These are phyloP conservation scores for Dastarcus helophoroides DNA, from an alignment of 2,888 invertebrate genomes.

Conservation along the genomic window DNA sequence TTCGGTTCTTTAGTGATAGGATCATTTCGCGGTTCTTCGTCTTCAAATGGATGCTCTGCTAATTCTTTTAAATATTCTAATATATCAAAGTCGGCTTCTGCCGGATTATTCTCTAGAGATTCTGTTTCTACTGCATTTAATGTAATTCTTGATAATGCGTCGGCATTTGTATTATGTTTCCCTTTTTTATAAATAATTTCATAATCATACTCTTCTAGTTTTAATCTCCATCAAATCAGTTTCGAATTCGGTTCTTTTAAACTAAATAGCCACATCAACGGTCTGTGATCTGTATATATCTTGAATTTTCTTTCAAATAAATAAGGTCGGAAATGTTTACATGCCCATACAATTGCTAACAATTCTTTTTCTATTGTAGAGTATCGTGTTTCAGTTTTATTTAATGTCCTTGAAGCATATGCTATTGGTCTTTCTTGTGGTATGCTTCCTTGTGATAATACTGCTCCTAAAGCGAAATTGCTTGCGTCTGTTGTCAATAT, in stretches of 20 bases:
- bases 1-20: no score
- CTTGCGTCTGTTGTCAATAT: conserved; percentile 12
- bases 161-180: conserved; percentile 14
- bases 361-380: conserved; percentile 14
- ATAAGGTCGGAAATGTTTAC: conserved; percentile 17
- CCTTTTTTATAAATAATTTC: conserved; percentile 15
- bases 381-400: conserved; percentile 11
- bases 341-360: conserved; percentile 17
- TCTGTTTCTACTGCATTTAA: no score
- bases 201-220: conserved; percentile 19
- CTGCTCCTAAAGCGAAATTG: conserved; percentile 12
- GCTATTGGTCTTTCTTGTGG: conserved; percentile 27
- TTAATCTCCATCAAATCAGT: conserved; percentile 19
- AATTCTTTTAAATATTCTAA: no score
- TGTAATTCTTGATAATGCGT: no score
- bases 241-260: conserved; percentile 18
- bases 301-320: conserved; percentile 15
- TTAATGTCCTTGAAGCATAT: conserved; percentile 24
- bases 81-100: no score
- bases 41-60: no score
- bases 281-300: conserved; percentile 23
- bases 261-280: conserved; percentile 18
- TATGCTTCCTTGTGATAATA: conserved; percentile 15
- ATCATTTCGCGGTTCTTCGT: no score
- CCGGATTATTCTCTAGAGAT: no score